These are phyloP conservation scores for Ptilorrhoa leucosticta DNA, from an alignment of 2,113 vertebrate genomes.

Conservation along the genomic window DNA sequence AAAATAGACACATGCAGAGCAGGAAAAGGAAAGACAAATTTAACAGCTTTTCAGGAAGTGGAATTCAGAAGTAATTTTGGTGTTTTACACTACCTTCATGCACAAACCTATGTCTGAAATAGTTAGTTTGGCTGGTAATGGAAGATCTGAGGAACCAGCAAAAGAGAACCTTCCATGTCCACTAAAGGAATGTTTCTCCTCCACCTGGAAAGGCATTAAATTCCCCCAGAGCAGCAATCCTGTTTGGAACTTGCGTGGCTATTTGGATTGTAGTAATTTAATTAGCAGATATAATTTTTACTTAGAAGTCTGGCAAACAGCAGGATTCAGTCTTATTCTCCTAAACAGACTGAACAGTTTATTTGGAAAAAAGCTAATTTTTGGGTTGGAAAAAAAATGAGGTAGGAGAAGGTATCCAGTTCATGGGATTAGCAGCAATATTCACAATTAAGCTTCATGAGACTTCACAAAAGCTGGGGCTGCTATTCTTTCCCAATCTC, in stretches of 20 bases:
- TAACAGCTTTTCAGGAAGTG: background rate
- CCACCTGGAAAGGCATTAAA: background rate
- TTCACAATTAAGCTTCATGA: background rate
- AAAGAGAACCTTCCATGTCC: background rate
- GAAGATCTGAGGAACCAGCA: background rate
- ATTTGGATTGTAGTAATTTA: background rate
- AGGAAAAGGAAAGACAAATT: background rate
- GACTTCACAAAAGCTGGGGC: background rate
- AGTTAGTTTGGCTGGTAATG: background rate
- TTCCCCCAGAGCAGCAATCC: background rate
- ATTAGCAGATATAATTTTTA: background rate
- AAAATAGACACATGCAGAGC: background rate
- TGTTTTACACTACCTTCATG: background rate
- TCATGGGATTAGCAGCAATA: background rate
- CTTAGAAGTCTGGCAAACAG: background rate
- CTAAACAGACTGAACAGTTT: background rate
- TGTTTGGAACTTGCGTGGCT: background rate
- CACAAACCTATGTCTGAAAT: background rate
- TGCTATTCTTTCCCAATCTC: background rate
- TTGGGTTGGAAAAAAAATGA: background rate
- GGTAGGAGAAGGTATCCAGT: background rate
- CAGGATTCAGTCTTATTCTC: background rate
- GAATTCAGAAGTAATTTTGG: background rate
- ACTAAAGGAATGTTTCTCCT: background rate
- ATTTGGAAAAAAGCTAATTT: background rate